These are phyloP conservation scores for Turdus rufiventris DNA, from an alignment of 2,113 vertebrate genomes.

Conservation along the genomic window DNA sequence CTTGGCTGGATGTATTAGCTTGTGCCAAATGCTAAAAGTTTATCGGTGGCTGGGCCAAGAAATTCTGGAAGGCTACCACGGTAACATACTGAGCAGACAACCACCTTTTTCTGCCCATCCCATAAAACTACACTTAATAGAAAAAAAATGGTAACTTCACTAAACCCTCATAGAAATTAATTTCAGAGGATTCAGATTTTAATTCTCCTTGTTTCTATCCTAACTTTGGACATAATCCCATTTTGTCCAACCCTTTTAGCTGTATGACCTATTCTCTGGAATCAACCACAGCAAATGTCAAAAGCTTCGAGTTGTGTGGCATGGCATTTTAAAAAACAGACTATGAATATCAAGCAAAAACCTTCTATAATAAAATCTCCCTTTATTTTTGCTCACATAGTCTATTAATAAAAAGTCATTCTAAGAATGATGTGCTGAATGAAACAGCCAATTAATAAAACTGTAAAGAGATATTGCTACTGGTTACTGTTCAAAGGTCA, in stretches of 20 bases:
- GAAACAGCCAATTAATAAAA: not conserved
- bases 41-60: not conserved
- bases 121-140: not conserved
- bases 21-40: not conserved
- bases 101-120: not conserved
- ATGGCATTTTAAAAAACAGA: not conserved
- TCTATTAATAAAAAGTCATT: not conserved
- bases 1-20: not conserved
- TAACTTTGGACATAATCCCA: not conserved
- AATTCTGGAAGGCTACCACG: accelerated
- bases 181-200: not conserved
- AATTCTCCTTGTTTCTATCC: not conserved
- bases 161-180: not conserved
- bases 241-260: not conserved
- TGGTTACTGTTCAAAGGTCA: not conserved
- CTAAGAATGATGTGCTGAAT: not conserved
- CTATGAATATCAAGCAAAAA: not conserved
- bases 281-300: not conserved
- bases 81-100: not conserved
- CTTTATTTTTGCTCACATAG: not conserved
- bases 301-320: not conserved
- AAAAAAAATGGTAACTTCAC: not conserved
- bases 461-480: not conserved
- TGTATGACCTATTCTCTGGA: not conserved
- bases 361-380: not conserved